Conservation (phyloP, 2,888 invertebrate genomes). For the Pollenia angustigena region DNA sequence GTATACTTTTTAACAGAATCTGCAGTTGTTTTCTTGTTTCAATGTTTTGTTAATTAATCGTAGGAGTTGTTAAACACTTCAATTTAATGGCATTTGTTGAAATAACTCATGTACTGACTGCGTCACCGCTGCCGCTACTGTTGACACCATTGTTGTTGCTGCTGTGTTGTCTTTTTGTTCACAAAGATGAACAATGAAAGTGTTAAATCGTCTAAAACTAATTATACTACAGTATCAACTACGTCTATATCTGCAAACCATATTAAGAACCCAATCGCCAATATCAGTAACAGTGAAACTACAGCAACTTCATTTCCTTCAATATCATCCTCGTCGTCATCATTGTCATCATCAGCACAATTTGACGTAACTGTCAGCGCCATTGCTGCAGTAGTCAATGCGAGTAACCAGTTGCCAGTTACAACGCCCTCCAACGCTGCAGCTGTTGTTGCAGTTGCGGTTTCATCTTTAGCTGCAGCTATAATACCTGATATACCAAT, state of each 20-base stretch:
- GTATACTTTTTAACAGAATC: conserved; percentile 13
- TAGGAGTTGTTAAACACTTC: conserved; percentile 43
- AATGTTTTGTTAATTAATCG: conserved; percentile 42
- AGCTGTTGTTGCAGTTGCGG: conserved; percentile 74
- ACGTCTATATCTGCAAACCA: conserved; percentile 41
- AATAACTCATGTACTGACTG: conserved; percentile 60
- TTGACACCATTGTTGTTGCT: conserved; percentile 64
- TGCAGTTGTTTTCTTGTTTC: conserved; percentile 36
- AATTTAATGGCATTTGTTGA: conserved; percentile 75
- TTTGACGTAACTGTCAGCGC: conserved; percentile 68
- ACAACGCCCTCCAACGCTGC: conserved; percentile 72
- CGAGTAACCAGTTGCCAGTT: conserved; percentile 58
- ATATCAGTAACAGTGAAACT: conserved; percentile 47
- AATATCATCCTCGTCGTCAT: conserved; percentile 52
- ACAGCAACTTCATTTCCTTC: conserved; percentile 59
- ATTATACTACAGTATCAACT: conserved; percentile 51
- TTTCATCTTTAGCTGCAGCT: conserved; percentile 74
- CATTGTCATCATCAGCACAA: conserved; percentile 64
- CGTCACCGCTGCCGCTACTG: conserved; percentile 67
- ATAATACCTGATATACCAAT: conserved; percentile 81
- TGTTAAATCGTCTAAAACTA: conserved; percentile 75
- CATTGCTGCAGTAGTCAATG: conserved; percentile 68
- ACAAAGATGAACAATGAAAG: conserved; percentile 82
- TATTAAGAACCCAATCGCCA: conserved; percentile 39
- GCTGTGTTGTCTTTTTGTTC: conserved; percentile 64